phyloP scores from a whole-genome alignment of 1,140 invertebrate genomes.

The Magallana ariakensis region DNA sequence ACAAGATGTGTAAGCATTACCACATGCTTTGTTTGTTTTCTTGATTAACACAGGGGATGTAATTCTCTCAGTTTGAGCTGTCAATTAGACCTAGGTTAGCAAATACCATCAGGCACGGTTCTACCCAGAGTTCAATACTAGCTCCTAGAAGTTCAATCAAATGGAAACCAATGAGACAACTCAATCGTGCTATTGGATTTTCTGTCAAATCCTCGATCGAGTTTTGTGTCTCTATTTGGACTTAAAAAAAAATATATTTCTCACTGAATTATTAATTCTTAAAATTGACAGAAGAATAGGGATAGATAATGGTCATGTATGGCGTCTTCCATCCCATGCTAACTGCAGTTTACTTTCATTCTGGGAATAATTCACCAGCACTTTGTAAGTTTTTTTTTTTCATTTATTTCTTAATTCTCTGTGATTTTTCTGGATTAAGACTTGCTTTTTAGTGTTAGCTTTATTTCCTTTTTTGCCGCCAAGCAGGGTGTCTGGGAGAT shows the following conservation, averaged over 20 bases:
- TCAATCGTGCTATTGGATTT: slow-evolving; percentile 22
- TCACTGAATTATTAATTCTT: slow-evolving; percentile 21
- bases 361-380: neutral
- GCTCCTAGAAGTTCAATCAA: neutral
- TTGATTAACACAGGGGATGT: neutral
- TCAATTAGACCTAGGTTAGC: slow-evolving; percentile 1
- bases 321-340: neutral
- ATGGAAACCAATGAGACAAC: neutral
- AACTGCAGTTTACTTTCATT: neutral
- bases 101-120: neutral
- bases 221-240: neutral
- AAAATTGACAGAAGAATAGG: slow-evolving; percentile 1
- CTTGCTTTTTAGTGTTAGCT: neutral
- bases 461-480: neutral
- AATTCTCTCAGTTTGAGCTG: neutral
- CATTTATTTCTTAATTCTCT: neutral
- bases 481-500: neutral
- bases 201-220: neutral
- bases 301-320: neutral
- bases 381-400: slow-evolving; percentile 20
- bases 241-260: neutral
- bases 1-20: neutral
- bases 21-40: neutral
- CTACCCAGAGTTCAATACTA: neutral
- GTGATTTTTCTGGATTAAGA: neutral